phyloP scores from a whole-genome alignment of 1,140 invertebrate genomes.

The Listronotus oregonensis region DNA sequence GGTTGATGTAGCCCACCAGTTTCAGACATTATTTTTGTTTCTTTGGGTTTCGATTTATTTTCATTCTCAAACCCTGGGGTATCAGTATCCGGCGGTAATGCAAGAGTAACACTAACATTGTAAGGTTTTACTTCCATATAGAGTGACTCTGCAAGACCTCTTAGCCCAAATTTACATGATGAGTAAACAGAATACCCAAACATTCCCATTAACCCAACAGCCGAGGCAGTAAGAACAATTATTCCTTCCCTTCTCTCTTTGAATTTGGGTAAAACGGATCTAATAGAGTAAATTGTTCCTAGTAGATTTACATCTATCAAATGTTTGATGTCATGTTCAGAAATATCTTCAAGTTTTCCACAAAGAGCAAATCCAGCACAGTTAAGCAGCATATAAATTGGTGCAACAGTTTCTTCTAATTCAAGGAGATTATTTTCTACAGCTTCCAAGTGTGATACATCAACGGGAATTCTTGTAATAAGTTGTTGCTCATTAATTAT shows the following conservation, averaged over 20 bases:
- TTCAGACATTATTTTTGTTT: slow-evolving; percentile 88
- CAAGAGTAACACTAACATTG: slow-evolving; percentile 83
- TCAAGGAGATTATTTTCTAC: slow-evolving; percentile 63
- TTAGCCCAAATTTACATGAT: slow-evolving; percentile 91
- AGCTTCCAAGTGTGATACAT: slow-evolving; percentile 70
- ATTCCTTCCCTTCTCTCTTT: slow-evolving; percentile 72
- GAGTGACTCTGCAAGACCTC: slow-evolving; percentile 91
- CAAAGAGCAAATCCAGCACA: slow-evolving; percentile 86
- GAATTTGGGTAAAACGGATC: slow-evolving; percentile 72
- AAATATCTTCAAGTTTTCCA: slow-evolving; percentile 82
- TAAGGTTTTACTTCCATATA: slow-evolving; percentile 89
- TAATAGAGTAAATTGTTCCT: slow-evolving; percentile 72
- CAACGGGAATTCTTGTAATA: slow-evolving; percentile 72
- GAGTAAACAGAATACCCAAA: slow-evolving; percentile 90
- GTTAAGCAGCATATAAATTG: slow-evolving; percentile 88
- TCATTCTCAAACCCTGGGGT: slow-evolving; percentile 93
- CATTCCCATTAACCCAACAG: slow-evolving; percentile 85
- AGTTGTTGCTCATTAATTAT: slow-evolving; percentile 61
- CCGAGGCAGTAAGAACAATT: slow-evolving; percentile 86
- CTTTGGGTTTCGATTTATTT: slow-evolving; percentile 82
- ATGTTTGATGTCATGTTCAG: slow-evolving; percentile 70
- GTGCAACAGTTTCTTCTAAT: slow-evolving; percentile 60
- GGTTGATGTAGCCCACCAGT: slow-evolving; percentile 76
- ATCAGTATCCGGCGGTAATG: slow-evolving; percentile 95
- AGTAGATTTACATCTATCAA: slow-evolving; percentile 76